Conservation (phyloP, 2,888 invertebrate species). For the Belgica antarctica region DNA sequence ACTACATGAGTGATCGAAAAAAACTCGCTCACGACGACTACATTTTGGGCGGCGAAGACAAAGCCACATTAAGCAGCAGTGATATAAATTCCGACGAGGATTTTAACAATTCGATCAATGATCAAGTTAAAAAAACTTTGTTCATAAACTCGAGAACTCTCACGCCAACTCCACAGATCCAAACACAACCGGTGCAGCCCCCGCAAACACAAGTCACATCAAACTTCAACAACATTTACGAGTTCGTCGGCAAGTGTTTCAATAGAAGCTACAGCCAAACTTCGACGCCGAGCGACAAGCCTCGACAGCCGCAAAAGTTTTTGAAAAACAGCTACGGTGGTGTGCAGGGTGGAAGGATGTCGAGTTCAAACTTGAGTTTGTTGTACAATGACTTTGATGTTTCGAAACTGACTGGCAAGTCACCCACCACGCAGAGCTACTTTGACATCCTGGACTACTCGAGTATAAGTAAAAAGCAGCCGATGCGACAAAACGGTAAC, state of each 20-base stretch:
- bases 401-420: constrained; percentile 55
- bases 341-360: constrained; percentile 23
- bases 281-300: not conserved
- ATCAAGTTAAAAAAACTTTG: not conserved
- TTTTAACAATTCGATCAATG: constrained; percentile 48
- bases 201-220: constrained; percentile 29
- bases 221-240: constrained; percentile 43
- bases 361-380: constrained; percentile 38
- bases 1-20: constrained; percentile 48
- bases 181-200: not conserved
- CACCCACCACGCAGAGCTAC: constrained; percentile 51
- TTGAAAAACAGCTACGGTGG: constrained; percentile 6
- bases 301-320: constrained; percentile 30
- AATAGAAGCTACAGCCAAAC: constrained; percentile 14
- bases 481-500: not conserved
- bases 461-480: constrained; percentile 13
- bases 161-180: constrained; percentile 34
- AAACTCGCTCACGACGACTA: constrained; percentile 13
- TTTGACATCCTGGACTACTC: constrained; percentile 44
- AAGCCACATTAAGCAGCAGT: constrained; percentile 36
- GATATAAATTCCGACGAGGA: constrained; percentile 49
- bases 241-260: constrained; percentile 42
- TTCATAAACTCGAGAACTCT: constrained; percentile 30
- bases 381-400: constrained; percentile 53
- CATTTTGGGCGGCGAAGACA: constrained; percentile 41